A percentile compares a stretch with the other conserved stretches of the same genome.
These are phyloP conservation scores for Colostygia pectinataria DNA, from an alignment of 2,888 invertebrate species.

Conservation along the genomic window DNA sequence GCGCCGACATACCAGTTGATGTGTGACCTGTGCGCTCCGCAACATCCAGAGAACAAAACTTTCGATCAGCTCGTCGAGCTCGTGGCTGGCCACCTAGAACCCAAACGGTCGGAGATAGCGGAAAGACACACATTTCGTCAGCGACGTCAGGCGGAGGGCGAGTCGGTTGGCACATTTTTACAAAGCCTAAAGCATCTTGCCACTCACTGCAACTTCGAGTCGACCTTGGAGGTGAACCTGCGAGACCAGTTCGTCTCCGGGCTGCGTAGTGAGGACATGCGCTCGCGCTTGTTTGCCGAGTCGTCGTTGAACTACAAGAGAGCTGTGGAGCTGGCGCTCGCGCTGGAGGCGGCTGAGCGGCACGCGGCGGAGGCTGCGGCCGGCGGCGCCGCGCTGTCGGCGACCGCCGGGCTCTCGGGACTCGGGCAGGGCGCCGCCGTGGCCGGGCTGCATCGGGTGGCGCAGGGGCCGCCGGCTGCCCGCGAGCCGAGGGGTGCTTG, in stretches of 20 bases:
- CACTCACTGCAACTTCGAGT: not conserved
- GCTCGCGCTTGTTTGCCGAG: too few species aligned
- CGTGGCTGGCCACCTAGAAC: too few species aligned
- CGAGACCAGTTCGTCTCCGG: too few species aligned
- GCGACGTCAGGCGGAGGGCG: not conserved
- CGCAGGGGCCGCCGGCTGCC: not conserved
- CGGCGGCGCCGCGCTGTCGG: slow-evolving; percentile 4
- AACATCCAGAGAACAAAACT: too few species aligned
- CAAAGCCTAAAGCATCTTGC: not conserved
- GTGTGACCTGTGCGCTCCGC: too few species aligned
- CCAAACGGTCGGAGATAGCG: too few species aligned
- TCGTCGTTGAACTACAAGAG: too few species aligned
- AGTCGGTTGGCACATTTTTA: not conserved
- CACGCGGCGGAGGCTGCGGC: not conserved
- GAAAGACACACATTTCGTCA: not conserved
- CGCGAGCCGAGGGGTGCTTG: slow-evolving; percentile 15
- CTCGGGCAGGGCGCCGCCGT: slow-evolving; percentile 4
- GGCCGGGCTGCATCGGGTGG: not conserved
- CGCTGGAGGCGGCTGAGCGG: not conserved
- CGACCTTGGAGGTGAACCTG: not conserved
- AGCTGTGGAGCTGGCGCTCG: too few species aligned
- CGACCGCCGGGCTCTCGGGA: not conserved
- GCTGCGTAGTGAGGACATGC: too few species aligned
- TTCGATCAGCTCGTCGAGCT: too few species aligned
- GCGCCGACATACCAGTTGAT: too few species aligned